Base-by-base conservation (phyloP, 1,140 invertebrate genomes). In the Agrypnia vestita region DNA sequence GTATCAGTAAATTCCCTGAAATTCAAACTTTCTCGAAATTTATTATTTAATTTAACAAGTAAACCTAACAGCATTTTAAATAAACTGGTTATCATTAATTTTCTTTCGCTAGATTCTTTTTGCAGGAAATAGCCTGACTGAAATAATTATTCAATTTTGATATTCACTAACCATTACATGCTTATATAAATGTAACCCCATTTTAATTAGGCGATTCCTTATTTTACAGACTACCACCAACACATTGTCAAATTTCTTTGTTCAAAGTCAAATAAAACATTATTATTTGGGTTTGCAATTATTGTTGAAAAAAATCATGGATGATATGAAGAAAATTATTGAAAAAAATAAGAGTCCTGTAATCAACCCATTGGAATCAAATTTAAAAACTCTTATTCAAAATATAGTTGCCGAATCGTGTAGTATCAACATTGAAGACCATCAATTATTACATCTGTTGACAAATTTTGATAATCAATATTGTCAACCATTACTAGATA, bases 221-320 rank as follows among this genome's bases (percentile, higher is more conserved):
- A 13, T 64, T 59, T 79, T 79, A 72, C 46, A 79, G 77, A 69
- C 21, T 11, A 71, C 47, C 21, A 56, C 55, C 49, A 71, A 69
- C 44, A 62, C 46, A 44, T 47, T 79, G 51, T 79, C 77, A 17
- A 43, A 13, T 19, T 59, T 72, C 53, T 79, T 79, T 44, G 19
- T 46, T 61, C 25, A 44, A 25, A 79, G 67, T 47, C 19, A 72
- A 43, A 49, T 79, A 15, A 72, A 79, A 51, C 69, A 56, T 7
- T 79, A 73, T 35, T 79, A 79, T 47, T 59, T 79, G 47, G 55
- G 44, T 44, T 47, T 79, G 7, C 59, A 61, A 25, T 73, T 55
- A 67, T 11, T 79, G 43, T n/a, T 79, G 11, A 72, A 62, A 61
- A 79, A 61, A 62, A 61, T 79, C 12, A 61, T 47, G 35, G 46